Percentiles rank a stretch among this genome's conserved stretches.
Evolutionary conservation across 2,888 invertebrate species (phyloP).

Genomic region (Drosophila maculinotata): DNA sequence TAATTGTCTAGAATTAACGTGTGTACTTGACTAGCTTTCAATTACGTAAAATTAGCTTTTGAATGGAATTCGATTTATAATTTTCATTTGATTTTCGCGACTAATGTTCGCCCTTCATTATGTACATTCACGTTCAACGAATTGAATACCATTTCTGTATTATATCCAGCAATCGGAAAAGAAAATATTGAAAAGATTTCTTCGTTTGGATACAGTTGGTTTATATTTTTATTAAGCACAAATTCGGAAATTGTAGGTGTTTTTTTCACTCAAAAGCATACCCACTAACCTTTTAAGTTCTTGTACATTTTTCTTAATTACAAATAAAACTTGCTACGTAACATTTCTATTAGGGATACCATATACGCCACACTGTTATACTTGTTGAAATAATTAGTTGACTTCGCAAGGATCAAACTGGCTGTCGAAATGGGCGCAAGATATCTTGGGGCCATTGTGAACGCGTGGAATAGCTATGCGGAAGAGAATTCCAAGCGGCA

Average conservation of each 20-base stretch:
- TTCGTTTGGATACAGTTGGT: slow-evolving; percentile 37
- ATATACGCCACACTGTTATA: slow-evolving; percentile 26
- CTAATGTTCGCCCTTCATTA: slow-evolving; percentile 24
- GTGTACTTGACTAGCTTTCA: slow-evolving; percentile 52
- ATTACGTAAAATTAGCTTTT: slow-evolving; percentile 49
- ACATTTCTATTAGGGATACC: slow-evolving; percentile 59
- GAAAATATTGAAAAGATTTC: slow-evolving; percentile 38
- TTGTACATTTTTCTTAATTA: slow-evolving; percentile 63
- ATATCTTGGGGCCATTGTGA: slow-evolving; percentile 83
- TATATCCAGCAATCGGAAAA: slow-evolving; percentile 58
- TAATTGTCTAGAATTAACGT: slow-evolving; percentile 37
- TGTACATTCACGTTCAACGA: slow-evolving; percentile 63
- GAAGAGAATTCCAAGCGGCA: slow-evolving; percentile 94
- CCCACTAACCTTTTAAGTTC: slow-evolving; percentile 46
- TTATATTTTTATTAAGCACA: slow-evolving; percentile 41
- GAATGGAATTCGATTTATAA: slow-evolving; percentile 59
- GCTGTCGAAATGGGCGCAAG: slow-evolving; percentile 83
- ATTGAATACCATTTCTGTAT: slow-evolving; percentile 68
- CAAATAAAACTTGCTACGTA: slow-evolving; percentile 56
- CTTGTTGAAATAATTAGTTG: slow-evolving; percentile 36
- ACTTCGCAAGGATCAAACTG: slow-evolving; percentile 83
- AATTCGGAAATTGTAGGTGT: slow-evolving; percentile 33
- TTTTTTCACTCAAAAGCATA: slow-evolving; percentile 41
- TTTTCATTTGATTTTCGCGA: slow-evolving; percentile 29
- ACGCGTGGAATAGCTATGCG: slow-evolving; percentile 89